phyloP scores from a whole-genome alignment of 2,797 vertebrate species.

The Dermochelys coriacea region DNA sequence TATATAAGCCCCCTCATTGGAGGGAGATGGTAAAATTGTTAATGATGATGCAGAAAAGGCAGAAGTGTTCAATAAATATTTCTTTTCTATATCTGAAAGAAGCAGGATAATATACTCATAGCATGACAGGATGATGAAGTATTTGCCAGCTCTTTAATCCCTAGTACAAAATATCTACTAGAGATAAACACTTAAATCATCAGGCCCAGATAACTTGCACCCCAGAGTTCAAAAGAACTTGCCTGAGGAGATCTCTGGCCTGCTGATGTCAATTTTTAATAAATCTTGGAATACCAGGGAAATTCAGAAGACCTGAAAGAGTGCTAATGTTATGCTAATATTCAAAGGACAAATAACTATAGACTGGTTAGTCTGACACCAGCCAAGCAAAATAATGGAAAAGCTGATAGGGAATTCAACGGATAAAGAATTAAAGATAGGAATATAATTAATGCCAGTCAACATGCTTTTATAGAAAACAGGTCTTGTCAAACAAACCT shows the following conservation, averaged over 20 bases:
- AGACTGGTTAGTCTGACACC: neutral
- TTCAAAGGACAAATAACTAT: neutral
- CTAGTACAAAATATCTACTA: neutral
- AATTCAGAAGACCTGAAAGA: neutral
- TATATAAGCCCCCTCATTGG: neutral
- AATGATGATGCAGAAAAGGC: neutral
- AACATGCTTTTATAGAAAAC: neutral
- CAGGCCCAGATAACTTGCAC: neutral
- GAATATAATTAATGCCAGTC: neutral
- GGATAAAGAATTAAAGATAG: neutral
- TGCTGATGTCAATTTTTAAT: rapidly evolving
- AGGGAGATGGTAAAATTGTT: neutral
- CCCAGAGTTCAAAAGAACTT: neutral
- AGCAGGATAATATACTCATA: neutral
- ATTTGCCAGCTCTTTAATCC: neutral
- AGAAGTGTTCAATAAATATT: neutral
- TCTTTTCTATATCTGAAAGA: conserved; percentile 13
- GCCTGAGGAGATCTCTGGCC: neutral
- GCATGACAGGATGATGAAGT: neutral
- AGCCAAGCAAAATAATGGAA: conserved; percentile 13
- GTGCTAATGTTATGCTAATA: neutral
- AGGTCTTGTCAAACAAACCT: neutral
- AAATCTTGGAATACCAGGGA: neutral
- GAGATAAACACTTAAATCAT: neutral
- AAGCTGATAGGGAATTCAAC: neutral